A percentile compares a stretch with the other conserved stretches of the same genome.
These are phyloP conservation scores for Chromobotia macracanthus DNA, from an alignment of 2,797 vertebrate genomes.

Conservation along the genomic window DNA sequence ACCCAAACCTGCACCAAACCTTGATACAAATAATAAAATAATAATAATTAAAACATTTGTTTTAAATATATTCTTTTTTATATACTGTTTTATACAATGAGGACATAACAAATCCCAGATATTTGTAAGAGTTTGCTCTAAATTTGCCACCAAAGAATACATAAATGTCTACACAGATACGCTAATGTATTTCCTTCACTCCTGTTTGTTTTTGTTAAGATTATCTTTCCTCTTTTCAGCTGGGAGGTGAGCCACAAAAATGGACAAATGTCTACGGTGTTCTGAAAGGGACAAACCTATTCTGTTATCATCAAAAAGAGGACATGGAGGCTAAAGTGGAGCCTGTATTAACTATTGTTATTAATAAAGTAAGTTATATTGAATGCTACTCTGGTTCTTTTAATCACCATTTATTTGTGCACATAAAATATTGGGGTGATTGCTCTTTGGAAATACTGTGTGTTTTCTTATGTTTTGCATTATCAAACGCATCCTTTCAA, in stretches of 20 bases:
- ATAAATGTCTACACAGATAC: too few relatives aligned
- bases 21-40: too few relatives aligned
- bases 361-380: slow-evolving; percentile 85
- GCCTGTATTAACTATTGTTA: slow-evolving; percentile 85
- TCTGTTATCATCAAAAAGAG: slow-evolving; percentile 82
- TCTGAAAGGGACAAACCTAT: slow-evolving; percentile 87
- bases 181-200: too few relatives aligned
- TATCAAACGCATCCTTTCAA: too few relatives aligned
- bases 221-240: slow-evolving; percentile 59
- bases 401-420: neutral
- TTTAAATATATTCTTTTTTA: too few relatives aligned
- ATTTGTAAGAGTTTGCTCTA: too few relatives aligned
- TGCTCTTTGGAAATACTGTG: neutral
- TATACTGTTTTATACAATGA: too few relatives aligned
- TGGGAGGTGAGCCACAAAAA: slow-evolving; percentile 80
- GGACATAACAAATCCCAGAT: neutral
- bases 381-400: neutral
- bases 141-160: too few relatives aligned
- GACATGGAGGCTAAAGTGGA: slow-evolving; percentile 80
- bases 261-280: slow-evolving; percentile 81
- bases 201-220: neutral
- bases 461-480: neutral
- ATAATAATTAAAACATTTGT: too few relatives aligned
- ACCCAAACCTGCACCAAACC: too few relatives aligned
- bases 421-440: neutral